These are phyloP conservation scores for Chironomus tepperi DNA, from an alignment of 1,140 invertebrate species.

Conservation along the genomic window DNA sequence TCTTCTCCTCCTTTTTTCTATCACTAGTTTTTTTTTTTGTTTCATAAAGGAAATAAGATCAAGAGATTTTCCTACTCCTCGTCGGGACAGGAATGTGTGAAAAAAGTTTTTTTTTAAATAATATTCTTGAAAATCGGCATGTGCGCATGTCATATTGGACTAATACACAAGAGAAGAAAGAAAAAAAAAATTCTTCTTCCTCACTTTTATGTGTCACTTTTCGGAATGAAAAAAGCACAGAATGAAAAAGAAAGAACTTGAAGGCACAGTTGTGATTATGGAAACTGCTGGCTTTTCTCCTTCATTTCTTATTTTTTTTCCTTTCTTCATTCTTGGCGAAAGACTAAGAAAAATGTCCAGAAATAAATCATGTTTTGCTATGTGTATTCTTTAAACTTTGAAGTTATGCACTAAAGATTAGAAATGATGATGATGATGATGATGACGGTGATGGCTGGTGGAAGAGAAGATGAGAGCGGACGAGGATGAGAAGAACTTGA, in stretches of 20 bases:
- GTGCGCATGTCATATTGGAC: constrained; percentile 1
- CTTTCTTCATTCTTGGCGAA: neutral
- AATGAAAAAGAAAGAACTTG: neutral
- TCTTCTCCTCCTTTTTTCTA: neutral
- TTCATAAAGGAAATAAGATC: neutral
- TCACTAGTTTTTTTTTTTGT: neutral
- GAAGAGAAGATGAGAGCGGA: neutral
- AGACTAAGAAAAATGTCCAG: neutral
- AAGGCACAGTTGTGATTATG: neutral
- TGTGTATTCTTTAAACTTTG: neutral
- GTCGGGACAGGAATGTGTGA: neutral
- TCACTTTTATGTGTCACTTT: constrained; percentile 7
- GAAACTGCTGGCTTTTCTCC: neutral
- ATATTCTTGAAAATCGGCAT: neutral
- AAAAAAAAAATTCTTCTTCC: neutral
- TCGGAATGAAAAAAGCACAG: neutral
- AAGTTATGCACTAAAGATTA: neutral
- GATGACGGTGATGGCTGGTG: neutral
- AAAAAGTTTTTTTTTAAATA: neutral
- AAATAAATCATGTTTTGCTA: constrained; percentile 9
- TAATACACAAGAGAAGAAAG: neutral
- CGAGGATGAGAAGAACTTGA: neutral
- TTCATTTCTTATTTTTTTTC: too few species aligned
- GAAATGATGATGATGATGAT: neutral
- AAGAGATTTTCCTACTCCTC: neutral